Evolutionary conservation across 2,797 vertebrate genomes (phyloP).

Genomic region (Tiaroga cobitis): DNA sequence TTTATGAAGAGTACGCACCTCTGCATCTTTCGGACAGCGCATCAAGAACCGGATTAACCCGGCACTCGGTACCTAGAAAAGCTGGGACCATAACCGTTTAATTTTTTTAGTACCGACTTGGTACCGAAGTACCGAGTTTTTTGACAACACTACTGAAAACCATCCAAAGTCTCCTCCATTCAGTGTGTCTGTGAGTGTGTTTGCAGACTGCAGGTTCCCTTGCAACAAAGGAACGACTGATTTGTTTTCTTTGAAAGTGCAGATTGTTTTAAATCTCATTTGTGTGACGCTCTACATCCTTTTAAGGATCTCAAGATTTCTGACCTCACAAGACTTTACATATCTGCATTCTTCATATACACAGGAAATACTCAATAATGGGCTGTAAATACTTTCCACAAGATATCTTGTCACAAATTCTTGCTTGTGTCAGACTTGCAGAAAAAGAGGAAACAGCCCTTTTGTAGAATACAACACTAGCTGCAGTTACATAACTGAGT

Average conservation of each 20-base stretch:
- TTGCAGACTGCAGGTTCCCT: constrained; percentile 32
- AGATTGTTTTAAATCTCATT: not conserved
- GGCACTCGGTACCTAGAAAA: too few species aligned
- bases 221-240: constrained; percentile 15
- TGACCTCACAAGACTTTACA: not conserved
- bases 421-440: not conserved
- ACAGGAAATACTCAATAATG: constrained; percentile 30
- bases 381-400: constrained; percentile 25
- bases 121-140: too few species aligned
- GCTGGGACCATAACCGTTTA: too few species aligned
- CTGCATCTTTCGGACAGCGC: too few species aligned
- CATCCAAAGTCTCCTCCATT: constrained; percentile 20
- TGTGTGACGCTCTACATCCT: not conserved
- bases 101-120: too few species aligned
- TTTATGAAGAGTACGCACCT: too few species aligned
- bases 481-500: constrained; percentile 42
- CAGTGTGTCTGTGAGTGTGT: constrained; percentile 10
- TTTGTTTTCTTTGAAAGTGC: constrained; percentile 13
- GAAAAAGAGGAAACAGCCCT: constrained; percentile 14
- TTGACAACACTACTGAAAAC: too few species aligned
- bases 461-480: constrained; percentile 5
- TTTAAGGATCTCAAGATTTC: not conserved
- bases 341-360: not conserved
- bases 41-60: too few species aligned
- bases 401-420: not conserved